Percentiles rank a stretch among this genome's conserved stretches.
These are phyloP conservation scores for Dicaeum eximium DNA, from an alignment of 2,113 vertebrate genomes.

Conservation along the genomic window DNA sequence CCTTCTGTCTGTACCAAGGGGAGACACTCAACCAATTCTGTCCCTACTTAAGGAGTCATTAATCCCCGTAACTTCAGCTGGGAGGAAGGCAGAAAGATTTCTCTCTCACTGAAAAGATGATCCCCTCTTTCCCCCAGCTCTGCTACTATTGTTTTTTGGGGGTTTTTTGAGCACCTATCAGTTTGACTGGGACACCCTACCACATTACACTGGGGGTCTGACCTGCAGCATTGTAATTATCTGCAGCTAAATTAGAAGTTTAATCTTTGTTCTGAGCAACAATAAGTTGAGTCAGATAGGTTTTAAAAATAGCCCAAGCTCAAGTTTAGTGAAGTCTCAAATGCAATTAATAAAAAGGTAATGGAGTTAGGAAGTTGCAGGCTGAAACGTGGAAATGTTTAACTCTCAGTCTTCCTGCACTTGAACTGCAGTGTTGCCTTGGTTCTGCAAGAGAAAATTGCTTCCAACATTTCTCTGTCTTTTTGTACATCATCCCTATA, in stretches of 20 bases:
- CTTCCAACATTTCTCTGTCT: neutral
- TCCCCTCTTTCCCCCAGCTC: neutral
- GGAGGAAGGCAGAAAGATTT: neutral
- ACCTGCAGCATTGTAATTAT: slow-evolving; percentile 62
- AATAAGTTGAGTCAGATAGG: slow-evolving; percentile 57
- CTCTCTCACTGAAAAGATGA: neutral
- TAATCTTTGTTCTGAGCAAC: slow-evolving; percentile 65
- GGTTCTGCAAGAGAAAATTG: neutral
- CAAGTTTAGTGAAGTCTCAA: slow-evolving; percentile 57
- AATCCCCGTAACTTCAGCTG: neutral
- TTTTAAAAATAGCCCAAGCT: slow-evolving; percentile 67
- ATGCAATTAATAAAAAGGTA: slow-evolving; percentile 59
- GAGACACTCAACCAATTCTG: neutral
- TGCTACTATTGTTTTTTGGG: neutral
- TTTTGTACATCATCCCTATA: neutral
- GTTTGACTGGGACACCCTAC: slow-evolving; percentile 10
- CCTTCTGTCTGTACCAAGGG: neutral
- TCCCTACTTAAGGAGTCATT: neutral
- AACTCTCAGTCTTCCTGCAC: neutral
- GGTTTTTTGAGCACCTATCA: neutral
- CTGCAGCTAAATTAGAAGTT: slow-evolving; percentile 67
- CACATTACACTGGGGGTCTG: slow-evolving; percentile 21
- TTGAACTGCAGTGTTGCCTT: neutral
- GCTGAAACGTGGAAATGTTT: slow-evolving; percentile 35
- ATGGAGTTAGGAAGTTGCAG: slow-evolving; percentile 54